phyloP scores from a whole-genome alignment of 2,888 invertebrate species.

The Meliscaeva auricollis region DNA sequence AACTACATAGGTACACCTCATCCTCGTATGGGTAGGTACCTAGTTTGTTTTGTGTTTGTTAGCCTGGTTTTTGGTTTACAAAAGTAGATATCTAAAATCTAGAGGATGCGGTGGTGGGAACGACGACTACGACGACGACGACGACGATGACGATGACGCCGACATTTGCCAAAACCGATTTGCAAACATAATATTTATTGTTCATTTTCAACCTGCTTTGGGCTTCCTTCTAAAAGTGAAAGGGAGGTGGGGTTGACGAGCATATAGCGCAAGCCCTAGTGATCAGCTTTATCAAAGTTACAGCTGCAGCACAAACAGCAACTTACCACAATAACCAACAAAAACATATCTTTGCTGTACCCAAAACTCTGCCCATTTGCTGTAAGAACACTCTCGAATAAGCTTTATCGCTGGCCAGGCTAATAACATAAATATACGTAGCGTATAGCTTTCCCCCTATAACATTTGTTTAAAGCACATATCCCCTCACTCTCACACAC shows the following conservation, averaged over 20 bases:
- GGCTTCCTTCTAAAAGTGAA: slow-evolving; percentile 9
- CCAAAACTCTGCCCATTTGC: slow-evolving; percentile 41
- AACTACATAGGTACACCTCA: no score
- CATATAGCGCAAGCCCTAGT: neutral
- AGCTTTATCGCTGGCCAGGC: slow-evolving; percentile 51
- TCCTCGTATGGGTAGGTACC: no score
- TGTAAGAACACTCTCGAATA: slow-evolving; percentile 57
- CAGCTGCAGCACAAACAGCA: slow-evolving; percentile 9
- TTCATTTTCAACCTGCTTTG: slow-evolving; percentile 46
- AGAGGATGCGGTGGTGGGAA: neutral
- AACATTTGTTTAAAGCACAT: slow-evolving; percentile 20
- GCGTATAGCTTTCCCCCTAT: neutral
- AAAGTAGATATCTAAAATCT: neutral
- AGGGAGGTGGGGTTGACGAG: neutral
- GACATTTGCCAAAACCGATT: slow-evolving; percentile 62
- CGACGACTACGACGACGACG: no score
- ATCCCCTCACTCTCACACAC: neutral
- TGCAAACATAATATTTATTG: slow-evolving; percentile 72
- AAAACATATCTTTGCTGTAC: slow-evolving; percentile 42
- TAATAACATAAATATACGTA: neutral
- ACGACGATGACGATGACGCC: no score
- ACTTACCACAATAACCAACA: slow-evolving; percentile 35
- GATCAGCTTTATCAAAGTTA: slow-evolving; percentile 29
- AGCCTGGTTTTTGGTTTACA: slow-evolving; percentile 33
- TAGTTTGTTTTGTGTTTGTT: slow-evolving; percentile 46